phyloP scores from a whole-genome alignment of 2,888 invertebrate genomes.

The Megalurothrips usitatus region DNA sequence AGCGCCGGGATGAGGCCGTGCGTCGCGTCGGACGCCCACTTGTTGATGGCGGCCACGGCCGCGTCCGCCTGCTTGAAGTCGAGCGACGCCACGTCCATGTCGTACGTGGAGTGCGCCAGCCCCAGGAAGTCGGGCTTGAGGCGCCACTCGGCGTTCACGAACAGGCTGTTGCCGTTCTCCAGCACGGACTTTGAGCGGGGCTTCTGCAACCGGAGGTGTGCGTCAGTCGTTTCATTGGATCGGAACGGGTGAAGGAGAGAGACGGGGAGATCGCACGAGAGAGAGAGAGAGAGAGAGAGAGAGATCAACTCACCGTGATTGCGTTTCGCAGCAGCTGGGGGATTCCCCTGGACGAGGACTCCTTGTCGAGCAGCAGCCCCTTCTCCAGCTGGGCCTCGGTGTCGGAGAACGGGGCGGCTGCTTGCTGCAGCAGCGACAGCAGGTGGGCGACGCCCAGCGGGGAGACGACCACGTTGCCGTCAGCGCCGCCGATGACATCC shows the following conservation, averaged over 20 bases:
- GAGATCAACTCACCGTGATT: neutral
- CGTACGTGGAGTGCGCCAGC: slow-evolving; percentile 40
- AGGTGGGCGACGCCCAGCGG: slow-evolving; percentile 50
- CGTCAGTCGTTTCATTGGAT: neutral
- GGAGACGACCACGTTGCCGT: slow-evolving; percentile 48
- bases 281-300: neutral
- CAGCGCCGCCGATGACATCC: neutral
- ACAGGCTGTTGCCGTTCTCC: slow-evolving; percentile 48
- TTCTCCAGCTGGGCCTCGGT: slow-evolving; percentile 43
- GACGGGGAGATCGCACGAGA: neutral
- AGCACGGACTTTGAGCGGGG: slow-evolving; percentile 46
- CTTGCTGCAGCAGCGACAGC: slow-evolving; percentile 51
- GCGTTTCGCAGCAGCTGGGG: slow-evolving; percentile 29
- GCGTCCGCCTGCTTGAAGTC: slow-evolving; percentile 33
- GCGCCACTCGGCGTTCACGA: slow-evolving; percentile 45
- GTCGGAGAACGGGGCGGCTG: slow-evolving; percentile 46
- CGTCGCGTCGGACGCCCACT: slow-evolving; percentile 33
- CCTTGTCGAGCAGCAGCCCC: slow-evolving; percentile 44
- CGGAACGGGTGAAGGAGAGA: too few relatives aligned
- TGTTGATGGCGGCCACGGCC: slow-evolving; percentile 35
- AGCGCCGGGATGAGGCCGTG: slow-evolving; percentile 34
- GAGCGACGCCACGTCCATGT: slow-evolving; percentile 32
- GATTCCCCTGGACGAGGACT: slow-evolving; percentile 43
- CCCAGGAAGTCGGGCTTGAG: slow-evolving; percentile 45
- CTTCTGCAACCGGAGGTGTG: slow-evolving; percentile 35